These are phyloP conservation scores for Nycticorax nycticorax DNA, from an alignment of 2,113 vertebrate species.

Conservation along the genomic window DNA sequence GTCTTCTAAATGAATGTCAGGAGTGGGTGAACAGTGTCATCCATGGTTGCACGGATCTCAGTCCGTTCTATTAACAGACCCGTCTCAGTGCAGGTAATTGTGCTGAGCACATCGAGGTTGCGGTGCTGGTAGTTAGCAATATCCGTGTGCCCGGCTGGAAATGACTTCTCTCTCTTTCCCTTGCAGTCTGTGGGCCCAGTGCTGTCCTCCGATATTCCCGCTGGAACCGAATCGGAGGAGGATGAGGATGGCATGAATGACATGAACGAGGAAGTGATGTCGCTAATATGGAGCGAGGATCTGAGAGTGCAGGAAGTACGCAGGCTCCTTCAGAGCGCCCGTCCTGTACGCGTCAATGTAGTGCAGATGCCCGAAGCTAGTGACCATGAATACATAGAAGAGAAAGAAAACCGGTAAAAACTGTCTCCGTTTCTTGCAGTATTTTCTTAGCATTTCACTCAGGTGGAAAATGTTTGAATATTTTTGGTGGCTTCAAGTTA, in stretches of 20 bases:
- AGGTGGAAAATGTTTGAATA: neutral
- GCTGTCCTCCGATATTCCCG: slow-evolving; percentile 83
- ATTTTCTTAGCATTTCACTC: accelerated
- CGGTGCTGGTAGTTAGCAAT: neutral
- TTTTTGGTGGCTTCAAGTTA: neutral
- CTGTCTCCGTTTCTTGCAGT: neutral
- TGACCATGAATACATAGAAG: slow-evolving; percentile 97
- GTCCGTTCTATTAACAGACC: neutral
- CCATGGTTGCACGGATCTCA: accelerated
- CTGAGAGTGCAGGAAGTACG: slow-evolving; percentile 92
- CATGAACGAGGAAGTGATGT: slow-evolving; percentile 92
- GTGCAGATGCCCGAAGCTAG: slow-evolving; percentile 94
- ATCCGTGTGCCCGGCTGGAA: neutral
- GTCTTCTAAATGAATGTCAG: neutral
- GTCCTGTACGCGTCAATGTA: slow-evolving; percentile 91
- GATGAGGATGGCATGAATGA: slow-evolving; percentile 98
- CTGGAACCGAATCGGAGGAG: slow-evolving; percentile 87
- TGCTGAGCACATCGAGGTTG: neutral
- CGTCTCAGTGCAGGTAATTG: neutral
- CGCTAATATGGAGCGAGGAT: slow-evolving; percentile 95
- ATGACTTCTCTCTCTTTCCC: neutral
- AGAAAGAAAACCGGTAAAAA: slow-evolving; percentile 93
- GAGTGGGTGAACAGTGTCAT: neutral
- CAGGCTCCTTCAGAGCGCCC: slow-evolving; percentile 93
- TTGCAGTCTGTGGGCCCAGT: slow-evolving; percentile 82